Percentiles rank a stretch among this genome's conserved stretches.
phyloP scores from a whole-genome alignment of 1,140 invertebrate species.

The Drosophila novamexicana region DNA sequence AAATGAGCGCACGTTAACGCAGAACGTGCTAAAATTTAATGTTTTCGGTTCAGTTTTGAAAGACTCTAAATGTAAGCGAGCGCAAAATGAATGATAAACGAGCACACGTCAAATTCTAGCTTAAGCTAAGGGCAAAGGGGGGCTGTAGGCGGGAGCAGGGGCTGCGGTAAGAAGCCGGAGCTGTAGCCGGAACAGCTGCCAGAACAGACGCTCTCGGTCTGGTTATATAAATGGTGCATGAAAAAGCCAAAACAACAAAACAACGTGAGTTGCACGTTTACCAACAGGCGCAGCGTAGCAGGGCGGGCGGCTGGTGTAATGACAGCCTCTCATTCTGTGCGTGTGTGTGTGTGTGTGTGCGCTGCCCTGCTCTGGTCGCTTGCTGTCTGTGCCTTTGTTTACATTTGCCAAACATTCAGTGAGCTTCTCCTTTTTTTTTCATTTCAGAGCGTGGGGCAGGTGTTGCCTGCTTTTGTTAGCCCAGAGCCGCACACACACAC shows the following conservation, averaged over 20 bases:
- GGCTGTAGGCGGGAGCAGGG: neutral
- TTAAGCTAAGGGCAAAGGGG: constrained; percentile 17
- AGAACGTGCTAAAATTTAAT: constrained; percentile 81
- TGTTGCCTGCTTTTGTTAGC: constrained; percentile 33
- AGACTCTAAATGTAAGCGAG: constrained; percentile 71
- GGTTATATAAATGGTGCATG: constrained; percentile 82
- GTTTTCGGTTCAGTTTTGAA: constrained; percentile 60
- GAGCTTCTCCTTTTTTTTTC: neutral
- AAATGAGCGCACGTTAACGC: constrained; percentile 78
- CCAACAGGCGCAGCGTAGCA: neutral
- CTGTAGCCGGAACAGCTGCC: constrained; percentile 62
- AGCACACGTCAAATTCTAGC: constrained; percentile 81
- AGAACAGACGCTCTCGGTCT: constrained; percentile 41
- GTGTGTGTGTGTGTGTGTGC: constrained; percentile 15
- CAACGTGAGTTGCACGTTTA: constrained; percentile 76
- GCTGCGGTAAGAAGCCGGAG: neutral
- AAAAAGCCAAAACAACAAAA: constrained; percentile 82
- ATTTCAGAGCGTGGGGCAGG: neutral
- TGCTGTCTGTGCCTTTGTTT: constrained; percentile 66
- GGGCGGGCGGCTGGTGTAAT: constrained; percentile 5
- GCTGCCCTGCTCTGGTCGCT: constrained; percentile 5
- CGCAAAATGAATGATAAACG: constrained; percentile 84
- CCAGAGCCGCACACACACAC: constrained; percentile 11
- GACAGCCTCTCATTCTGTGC: constrained; percentile 7
- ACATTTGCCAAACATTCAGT: constrained; percentile 66